Base-by-base conservation (phyloP, 2,888 invertebrate species). In the Tipula helvola region DNA sequence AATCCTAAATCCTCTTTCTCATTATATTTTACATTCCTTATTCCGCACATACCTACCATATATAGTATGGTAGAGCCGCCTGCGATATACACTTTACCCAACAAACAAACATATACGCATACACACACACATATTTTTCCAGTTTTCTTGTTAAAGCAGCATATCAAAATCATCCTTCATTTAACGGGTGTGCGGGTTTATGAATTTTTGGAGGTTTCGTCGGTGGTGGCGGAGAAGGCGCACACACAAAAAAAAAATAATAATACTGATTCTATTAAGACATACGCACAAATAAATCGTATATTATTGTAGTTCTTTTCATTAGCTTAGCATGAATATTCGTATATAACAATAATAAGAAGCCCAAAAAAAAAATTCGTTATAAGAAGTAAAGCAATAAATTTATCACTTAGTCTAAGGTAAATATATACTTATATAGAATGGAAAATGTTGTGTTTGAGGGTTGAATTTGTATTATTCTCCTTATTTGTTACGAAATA, bases 351-450 rank as follows among this genome's bases (percentile, higher is more conserved):
- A 71, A 28, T 71, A 71, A 71, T 71, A 71, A 71, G 71, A 71
- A 71, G 71, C 71, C 28, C 28, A 84, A 39, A 39, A 36, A 84
- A 84, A 84, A 84, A 39, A 71, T 71, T 71, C 71, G 71, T 71
- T 84, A 84, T 36, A 39, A 85, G 85, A 85, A 85, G 85, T 85
- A 85, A 85, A 42, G 85, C 85, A 85, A 85, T 85, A 85, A 85
- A 85, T 85, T 85, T 85, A 85, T 85, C 85, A 85, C 85, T 85
- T 85, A 85, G 85, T 85, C 85, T 85, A 85, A 85, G 85, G 85
- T 85, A 85, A 85, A 85, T 85, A 85, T 85, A 28, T n/a, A n/a
- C n/a, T n/a, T n/a, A n/a, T 28, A 85, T 42, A 42, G 44, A 85
- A 85, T 42, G 85, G 42, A 85, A 85, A 85, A 85, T 42, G 16